A percentile compares a stretch with the other conserved stretches of the same genome.
Evolutionary conservation across 2,797 vertebrate genomes (phyloP).

Genomic region (Sebastes hubbsi): DNA sequence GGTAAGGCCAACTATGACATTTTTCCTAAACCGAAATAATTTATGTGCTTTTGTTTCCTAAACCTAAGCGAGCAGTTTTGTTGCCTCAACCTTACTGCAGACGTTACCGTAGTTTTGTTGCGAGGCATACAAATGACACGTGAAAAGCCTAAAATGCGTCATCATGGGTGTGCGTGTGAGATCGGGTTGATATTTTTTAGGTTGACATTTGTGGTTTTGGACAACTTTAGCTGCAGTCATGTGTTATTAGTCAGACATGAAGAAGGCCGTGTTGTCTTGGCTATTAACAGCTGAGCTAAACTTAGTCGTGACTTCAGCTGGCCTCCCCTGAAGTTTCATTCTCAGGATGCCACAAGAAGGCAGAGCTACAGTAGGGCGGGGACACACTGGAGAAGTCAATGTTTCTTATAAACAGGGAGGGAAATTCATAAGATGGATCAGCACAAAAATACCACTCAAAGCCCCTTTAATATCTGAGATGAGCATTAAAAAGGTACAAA

Average conservation of each 20-base stretch:
- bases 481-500: background rate
- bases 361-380: slow-evolving; percentile 50
- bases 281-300: slow-evolving; percentile 61
- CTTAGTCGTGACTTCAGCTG: slow-evolving; percentile 71
- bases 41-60: too few relatives aligned
- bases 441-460: slow-evolving; percentile 11
- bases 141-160: too few relatives aligned
- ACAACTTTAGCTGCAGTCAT: slow-evolving; percentile 5
- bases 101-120: too few relatives aligned
- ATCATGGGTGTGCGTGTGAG: too few relatives aligned
- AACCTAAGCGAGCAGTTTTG: too few relatives aligned
- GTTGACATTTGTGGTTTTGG: background rate
- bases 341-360: slow-evolving; percentile 70
- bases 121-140: too few relatives aligned
- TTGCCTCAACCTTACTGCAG: too few relatives aligned
- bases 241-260: slow-evolving; percentile 42
- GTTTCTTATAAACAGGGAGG: slow-evolving; percentile 4
- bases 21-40: too few relatives aligned
- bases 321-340: slow-evolving; percentile 67
- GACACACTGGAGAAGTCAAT: background rate
- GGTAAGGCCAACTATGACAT: too few relatives aligned
- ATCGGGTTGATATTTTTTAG: background rate
- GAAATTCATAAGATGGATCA: background rate
- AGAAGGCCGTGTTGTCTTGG: slow-evolving; percentile 38
- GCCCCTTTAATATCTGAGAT: slow-evolving; percentile 2